Evolutionary conservation across 2,888 invertebrate genomes (phyloP).

Genomic region (Drosophila mimetica): DNA sequence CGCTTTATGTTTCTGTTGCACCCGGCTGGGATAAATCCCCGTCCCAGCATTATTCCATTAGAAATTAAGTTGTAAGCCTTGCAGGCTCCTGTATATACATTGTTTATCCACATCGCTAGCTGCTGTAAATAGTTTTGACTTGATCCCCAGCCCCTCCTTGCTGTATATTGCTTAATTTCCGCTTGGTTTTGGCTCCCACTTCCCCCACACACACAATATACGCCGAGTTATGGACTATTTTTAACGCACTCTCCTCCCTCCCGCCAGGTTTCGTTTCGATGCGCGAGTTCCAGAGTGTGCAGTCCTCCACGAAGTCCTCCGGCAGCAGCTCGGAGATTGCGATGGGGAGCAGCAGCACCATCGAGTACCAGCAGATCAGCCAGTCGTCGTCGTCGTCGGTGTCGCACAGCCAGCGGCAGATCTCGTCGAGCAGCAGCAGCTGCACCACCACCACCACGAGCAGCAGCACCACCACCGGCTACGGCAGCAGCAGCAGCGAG

Average conservation of each 20-base stretch:
- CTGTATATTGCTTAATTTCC: background rate
- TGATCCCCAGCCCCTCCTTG: background rate
- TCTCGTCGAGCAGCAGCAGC: slow-evolving; percentile 16
- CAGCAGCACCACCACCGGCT: slow-evolving; percentile 41
- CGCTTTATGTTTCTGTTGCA: background rate
- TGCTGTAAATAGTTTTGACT: slow-evolving; percentile 4
- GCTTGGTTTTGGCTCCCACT: slow-evolving; percentile 12
- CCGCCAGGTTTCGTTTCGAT: slow-evolving; percentile 87
- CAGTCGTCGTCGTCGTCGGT: slow-evolving; percentile 18
- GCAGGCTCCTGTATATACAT: background rate
- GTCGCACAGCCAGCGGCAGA: slow-evolving; percentile 48
- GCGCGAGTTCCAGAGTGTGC: slow-evolving; percentile 85
- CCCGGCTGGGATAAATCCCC: background rate
- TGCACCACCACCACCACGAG: slow-evolving; percentile 24
- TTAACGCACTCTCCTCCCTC: background rate
- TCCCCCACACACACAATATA: background rate
- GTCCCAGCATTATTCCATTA: background rate
- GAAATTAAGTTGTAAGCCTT: background rate
- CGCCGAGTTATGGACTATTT: background rate
- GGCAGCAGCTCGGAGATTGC: slow-evolving; percentile 80
- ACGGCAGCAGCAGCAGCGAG: slow-evolving; percentile 19
- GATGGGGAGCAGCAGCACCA: slow-evolving; percentile 53
- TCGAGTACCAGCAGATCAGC: slow-evolving; percentile 63
- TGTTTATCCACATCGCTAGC: background rate
- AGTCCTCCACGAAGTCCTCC: slow-evolving; percentile 81